phyloP scores from a whole-genome alignment of 2,888 invertebrate genomes.

The Scelioninae gen. 1 region DNA sequence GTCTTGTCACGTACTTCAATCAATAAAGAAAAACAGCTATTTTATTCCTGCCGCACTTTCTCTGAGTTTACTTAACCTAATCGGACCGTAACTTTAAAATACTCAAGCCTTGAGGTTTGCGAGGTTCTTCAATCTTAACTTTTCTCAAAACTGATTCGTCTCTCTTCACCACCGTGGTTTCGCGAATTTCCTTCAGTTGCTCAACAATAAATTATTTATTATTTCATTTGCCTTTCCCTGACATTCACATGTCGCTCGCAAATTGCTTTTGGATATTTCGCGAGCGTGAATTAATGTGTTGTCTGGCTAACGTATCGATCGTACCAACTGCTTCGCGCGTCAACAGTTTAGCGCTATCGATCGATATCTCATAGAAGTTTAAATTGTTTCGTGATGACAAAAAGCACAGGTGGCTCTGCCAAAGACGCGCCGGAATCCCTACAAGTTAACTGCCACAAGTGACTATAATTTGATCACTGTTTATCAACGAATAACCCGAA shows the following conservation, averaged over 20 bases:
- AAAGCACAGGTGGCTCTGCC: constrained; percentile 62
- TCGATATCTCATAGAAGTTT: constrained; percentile 73
- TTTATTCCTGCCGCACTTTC: background rate
- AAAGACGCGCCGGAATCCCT: constrained; percentile 50
- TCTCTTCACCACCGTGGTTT: background rate
- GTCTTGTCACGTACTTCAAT: background rate
- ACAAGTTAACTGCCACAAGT: constrained; percentile 49
- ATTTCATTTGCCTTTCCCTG: constrained; percentile 18
- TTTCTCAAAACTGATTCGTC: constrained; percentile 10
- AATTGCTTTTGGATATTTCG: constrained; percentile 53
- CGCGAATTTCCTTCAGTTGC: background rate
- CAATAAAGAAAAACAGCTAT: constrained; percentile 1
- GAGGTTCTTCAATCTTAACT: constrained; percentile 1
- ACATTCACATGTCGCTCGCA: constrained; percentile 25
- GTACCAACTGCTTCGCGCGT: constrained; percentile 64
- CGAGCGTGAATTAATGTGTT: constrained; percentile 72
- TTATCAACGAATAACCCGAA: constrained; percentile 56
- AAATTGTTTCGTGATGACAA: constrained; percentile 71
- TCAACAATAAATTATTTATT: constrained; percentile 19
- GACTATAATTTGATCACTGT: constrained; percentile 57
- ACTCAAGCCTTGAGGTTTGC: background rate
- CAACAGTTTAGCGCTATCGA: constrained; percentile 73
- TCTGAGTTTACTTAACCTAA: background rate
- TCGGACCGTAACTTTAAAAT: background rate
- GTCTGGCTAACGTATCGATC: constrained; percentile 65